These are phyloP conservation scores for Coptodon rendalli DNA, from an alignment of 2,113 vertebrate genomes.

Conservation along the genomic window DNA sequence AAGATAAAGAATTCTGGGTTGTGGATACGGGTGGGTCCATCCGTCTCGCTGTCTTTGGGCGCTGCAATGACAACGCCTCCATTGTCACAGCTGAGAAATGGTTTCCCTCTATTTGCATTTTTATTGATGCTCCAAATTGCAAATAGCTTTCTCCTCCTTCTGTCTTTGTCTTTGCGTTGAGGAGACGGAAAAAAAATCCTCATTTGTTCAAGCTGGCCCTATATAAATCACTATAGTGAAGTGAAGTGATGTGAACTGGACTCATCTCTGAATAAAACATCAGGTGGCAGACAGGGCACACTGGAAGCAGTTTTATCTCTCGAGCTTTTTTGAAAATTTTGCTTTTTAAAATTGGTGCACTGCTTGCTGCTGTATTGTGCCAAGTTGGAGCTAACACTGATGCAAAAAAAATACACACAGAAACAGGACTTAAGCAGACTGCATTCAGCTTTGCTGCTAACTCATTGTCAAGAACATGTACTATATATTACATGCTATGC, in stretches of 20 bases:
- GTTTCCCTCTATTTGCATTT: slow-evolving; percentile 64
- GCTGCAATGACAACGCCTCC: slow-evolving; percentile 30
- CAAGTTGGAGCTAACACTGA: background rate
- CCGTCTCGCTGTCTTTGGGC: slow-evolving; percentile 26
- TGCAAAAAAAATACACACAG: background rate
- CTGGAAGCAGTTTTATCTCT: slow-evolving; percentile 17
- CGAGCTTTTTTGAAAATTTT: background rate
- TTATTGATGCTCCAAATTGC: slow-evolving; percentile 71
- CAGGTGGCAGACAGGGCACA: slow-evolving; percentile 34
- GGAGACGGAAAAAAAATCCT: slow-evolving; percentile 1
- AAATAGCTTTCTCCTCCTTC: slow-evolving; percentile 48
- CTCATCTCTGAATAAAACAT: slow-evolving; percentile 63
- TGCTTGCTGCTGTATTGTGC: background rate
- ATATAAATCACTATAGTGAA: slow-evolving; percentile 50
- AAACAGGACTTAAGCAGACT: background rate
- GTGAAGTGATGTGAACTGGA: slow-evolving; percentile 39
- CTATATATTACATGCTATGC: background rate
- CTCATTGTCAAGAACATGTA: background rate
- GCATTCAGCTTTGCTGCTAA: background rate
- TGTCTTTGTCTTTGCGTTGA: slow-evolving; percentile 54
- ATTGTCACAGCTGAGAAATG: slow-evolving; percentile 55
- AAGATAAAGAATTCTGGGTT: slow-evolving; percentile 20
- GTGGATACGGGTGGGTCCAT: slow-evolving; percentile 8
- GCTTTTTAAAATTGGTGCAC: slow-evolving; percentile 8
- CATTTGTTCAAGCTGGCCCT: slow-evolving; percentile 41